These are phyloP conservation scores for Lucinisca nassula DNA, from an alignment of 2,888 invertebrate genomes.

Conservation along the genomic window DNA sequence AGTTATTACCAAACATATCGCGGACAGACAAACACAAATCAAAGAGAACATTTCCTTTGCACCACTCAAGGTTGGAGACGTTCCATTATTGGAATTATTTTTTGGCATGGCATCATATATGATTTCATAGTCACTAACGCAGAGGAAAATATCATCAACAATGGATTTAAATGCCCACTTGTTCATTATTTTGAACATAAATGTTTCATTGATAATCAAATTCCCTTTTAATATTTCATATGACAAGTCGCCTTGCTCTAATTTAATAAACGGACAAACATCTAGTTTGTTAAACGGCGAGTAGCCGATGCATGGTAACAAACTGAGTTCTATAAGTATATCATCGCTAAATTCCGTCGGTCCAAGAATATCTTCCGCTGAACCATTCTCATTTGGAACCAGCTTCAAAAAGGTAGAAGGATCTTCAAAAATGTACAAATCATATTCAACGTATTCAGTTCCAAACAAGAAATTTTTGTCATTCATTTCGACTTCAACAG, in stretches of 20 bases:
- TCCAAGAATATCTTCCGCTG: neutral
- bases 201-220: neutral
- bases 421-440: neutral
- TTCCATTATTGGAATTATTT: neutral
- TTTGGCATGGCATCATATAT: neutral
- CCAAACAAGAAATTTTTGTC: neutral
- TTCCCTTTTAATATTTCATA: neutral
- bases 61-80: neutral
- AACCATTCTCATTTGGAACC: neutral
- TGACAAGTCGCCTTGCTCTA: neutral
- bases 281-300: neutral
- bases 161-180: neutral
- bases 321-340: neutral
- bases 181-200: neutral
- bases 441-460: neutral
- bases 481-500: neutral
- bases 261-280: neutral
- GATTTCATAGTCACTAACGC: neutral
- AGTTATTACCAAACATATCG: conserved; percentile 31
- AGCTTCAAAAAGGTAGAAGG: neutral
- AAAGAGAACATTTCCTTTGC: neutral
- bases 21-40: conserved; percentile 28
- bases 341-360: neutral
- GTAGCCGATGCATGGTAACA: neutral
- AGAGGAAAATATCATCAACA: neutral